Evolutionary conservation across 2,113 vertebrate genomes (phyloP).

Genomic region (Gymnogyps californianus): DNA sequence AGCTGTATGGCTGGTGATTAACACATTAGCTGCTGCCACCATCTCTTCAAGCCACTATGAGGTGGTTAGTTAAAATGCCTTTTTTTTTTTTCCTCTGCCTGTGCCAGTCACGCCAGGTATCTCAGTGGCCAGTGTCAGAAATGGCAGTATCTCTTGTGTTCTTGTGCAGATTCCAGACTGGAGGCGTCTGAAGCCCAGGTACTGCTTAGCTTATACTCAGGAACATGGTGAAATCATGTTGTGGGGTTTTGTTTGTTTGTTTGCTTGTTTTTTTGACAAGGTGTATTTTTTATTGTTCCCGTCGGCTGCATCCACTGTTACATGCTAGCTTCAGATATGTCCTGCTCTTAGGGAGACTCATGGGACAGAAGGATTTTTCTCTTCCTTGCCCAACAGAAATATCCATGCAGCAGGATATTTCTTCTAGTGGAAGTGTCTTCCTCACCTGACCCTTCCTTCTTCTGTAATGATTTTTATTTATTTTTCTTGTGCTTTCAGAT

Average conservation of each 20-base stretch:
- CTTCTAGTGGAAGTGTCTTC: neutral
- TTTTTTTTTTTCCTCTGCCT: neutral
- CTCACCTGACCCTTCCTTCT: neutral
- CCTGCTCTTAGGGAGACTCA: neutral
- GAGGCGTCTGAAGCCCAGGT: neutral
- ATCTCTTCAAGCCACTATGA: neutral
- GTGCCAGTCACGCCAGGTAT: neutral
- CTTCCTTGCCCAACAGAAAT: neutral
- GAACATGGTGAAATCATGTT: neutral
- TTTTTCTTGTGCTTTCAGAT: neutral
- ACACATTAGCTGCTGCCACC: neutral
- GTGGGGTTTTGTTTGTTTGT: neutral
- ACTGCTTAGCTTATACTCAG: neutral
- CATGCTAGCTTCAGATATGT: neutral
- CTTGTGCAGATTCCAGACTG: neutral
- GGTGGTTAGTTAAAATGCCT: neutral
- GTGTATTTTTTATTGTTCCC: neutral
- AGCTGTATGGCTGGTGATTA: neutral
- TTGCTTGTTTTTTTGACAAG: neutral
- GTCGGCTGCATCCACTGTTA: neutral
- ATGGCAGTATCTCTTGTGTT: neutral
- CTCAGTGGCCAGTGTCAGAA: neutral
- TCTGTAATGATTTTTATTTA: neutral
- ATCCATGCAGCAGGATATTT: neutral
- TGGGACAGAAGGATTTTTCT: neutral